Conservation (phyloP, 2,888 invertebrate genomes). For the Caradrina clavipalpis region DNA sequence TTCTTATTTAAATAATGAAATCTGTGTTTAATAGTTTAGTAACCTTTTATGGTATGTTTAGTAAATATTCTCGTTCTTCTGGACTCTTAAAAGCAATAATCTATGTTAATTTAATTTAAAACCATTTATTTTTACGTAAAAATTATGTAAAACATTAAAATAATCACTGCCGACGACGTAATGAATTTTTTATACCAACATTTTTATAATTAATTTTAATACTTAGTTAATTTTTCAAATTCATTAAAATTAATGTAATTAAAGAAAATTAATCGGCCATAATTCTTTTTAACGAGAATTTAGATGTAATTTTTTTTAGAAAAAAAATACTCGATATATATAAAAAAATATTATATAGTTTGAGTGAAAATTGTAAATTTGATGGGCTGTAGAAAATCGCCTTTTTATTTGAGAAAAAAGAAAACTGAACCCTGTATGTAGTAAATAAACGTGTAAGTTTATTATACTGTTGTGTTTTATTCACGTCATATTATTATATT, state of each 20-base stretch:
- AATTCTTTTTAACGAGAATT: slow-evolving; percentile 74
- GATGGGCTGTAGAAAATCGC: slow-evolving; percentile 80
- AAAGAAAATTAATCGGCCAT: slow-evolving; percentile 71
- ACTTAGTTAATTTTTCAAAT: slow-evolving; percentile 43
- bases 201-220: slow-evolving; percentile 42
- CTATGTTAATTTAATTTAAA: not conserved
- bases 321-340: slow-evolving; percentile 62
- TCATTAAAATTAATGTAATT: slow-evolving; percentile 52
- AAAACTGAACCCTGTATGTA: slow-evolving; percentile 84
- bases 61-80: slow-evolving; percentile 19
- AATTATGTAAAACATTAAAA: slow-evolving; percentile 20
- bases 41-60: not conserved
- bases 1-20: not conserved
- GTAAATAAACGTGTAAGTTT: slow-evolving; percentile 88
- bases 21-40: not conserved
- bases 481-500: slow-evolving; percentile 21
- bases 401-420: slow-evolving; percentile 75
- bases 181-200: slow-evolving; percentile 37
- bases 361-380: slow-evolving; percentile 70
- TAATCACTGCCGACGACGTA: slow-evolving; percentile 56
- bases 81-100: slow-evolving; percentile 24
- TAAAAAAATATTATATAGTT: slow-evolving; percentile 61
- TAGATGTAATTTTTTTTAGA: slow-evolving; percentile 78
- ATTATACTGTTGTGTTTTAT: slow-evolving; percentile 77
- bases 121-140: slow-evolving; percentile 7